Percentiles rank a stretch among this genome's conserved stretches.
Evolutionary conservation across 2,113 vertebrate genomes (phyloP).

Genomic region (Merops nubicus): DNA sequence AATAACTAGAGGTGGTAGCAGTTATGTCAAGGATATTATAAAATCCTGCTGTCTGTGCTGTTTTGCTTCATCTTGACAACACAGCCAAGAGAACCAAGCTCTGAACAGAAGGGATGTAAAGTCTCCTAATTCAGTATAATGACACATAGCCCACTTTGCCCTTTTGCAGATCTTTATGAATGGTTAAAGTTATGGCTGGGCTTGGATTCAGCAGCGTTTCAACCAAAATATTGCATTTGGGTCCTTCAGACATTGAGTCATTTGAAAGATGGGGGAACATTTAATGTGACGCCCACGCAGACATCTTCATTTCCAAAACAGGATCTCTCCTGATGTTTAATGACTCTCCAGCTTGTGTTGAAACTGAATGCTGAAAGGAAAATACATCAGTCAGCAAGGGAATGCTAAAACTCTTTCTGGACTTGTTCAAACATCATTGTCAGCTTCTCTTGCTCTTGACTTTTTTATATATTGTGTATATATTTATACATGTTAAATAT

Average conservation of each 20-base stretch:
- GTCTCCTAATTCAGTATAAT: not conserved
- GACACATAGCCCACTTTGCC: conserved; percentile 15
- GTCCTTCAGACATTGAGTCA: conserved; percentile 29
- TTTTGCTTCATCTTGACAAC: conserved; percentile 37
- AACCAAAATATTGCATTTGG: conserved; percentile 40
- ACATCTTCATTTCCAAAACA: conserved; percentile 47
- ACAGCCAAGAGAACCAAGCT: not conserved
- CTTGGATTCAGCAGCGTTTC: conserved; percentile 24
- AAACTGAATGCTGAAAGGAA: conserved; percentile 47
- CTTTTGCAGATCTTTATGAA: conserved; percentile 27
- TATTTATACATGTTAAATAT: not conserved
- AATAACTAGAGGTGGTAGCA: conserved; percentile 1
- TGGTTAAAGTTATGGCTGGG: not conserved
- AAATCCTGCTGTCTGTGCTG: conserved; percentile 21
- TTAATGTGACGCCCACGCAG: conserved; percentile 40
- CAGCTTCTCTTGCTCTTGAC: conserved; percentile 26
- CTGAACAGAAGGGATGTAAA: conserved; percentile 30
- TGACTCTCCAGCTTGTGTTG: conserved; percentile 47
- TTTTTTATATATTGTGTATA: too few relatives aligned
- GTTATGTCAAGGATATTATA: conserved; percentile 13
- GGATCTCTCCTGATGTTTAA: conserved; percentile 15
- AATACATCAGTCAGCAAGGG: conserved; percentile 40
- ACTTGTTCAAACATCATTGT: not conserved
- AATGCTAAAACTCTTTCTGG: not conserved
- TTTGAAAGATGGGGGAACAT: conserved; percentile 19